phyloP scores from a whole-genome alignment of 1,140 invertebrate genomes.

The Polypedilum vanderplanki region DNA sequence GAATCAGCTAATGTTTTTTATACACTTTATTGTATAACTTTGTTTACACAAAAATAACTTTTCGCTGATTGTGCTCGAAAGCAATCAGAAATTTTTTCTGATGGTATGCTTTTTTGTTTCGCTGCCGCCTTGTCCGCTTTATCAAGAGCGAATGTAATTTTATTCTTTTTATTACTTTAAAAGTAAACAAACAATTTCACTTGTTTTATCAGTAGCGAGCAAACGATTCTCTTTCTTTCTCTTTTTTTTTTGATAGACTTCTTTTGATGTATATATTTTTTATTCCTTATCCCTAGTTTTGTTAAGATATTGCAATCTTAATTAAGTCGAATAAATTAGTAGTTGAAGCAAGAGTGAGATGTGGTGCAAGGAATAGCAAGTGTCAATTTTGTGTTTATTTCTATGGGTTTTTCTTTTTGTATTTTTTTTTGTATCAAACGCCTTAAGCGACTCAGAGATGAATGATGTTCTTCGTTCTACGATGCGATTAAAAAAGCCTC shows the following conservation, averaged over 20 bases:
- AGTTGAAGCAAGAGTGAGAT: conserved; percentile 4
- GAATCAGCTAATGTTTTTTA: not conserved
- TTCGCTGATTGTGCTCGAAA: not conserved
- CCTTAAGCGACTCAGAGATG: not conserved
- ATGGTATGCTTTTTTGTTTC: not conserved
- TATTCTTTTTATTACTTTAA: not conserved
- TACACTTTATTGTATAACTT: not conserved
- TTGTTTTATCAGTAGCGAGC: not conserved
- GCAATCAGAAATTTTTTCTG: not conserved
- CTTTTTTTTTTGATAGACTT: not conserved
- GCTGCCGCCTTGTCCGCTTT: not conserved
- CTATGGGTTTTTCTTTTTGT: too few species aligned
- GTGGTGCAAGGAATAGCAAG: not conserved
- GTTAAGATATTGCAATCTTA: not conserved
- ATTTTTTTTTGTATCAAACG: not conserved
- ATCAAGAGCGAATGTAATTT: not conserved
- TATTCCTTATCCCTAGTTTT: not conserved
- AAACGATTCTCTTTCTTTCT: not conserved
- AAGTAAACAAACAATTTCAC: not conserved
- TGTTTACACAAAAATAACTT: not conserved
- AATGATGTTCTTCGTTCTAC: not conserved
- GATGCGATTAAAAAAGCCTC: not conserved
- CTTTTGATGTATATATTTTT: not conserved
- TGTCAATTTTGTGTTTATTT: not conserved
- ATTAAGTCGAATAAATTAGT: conserved; percentile 14